Evolutionary conservation across 2,113 vertebrate species (phyloP).

Genomic region (Rhizomys pruinosus): DNA sequence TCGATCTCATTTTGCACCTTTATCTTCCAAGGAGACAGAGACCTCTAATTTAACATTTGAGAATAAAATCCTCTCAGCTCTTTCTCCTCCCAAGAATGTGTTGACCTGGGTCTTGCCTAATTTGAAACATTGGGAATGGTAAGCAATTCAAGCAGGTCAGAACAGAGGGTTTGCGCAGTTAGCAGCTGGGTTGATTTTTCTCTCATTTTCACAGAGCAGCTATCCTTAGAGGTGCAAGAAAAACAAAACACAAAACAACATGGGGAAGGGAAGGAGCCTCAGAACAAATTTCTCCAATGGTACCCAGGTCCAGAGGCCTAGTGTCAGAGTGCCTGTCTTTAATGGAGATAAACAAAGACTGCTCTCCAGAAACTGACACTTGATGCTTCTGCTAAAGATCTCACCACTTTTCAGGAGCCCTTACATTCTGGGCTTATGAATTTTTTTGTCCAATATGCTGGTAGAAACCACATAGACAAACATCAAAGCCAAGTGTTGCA

Average conservation of each 20-base stretch:
- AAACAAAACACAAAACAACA: slow-evolving; percentile 33
- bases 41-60: background rate
- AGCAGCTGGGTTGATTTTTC: background rate
- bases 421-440: slow-evolving; percentile 18
- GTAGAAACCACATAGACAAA: background rate
- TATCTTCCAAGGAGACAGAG: background rate
- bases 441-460: background rate
- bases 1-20: background rate
- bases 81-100: background rate
- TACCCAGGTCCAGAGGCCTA: background rate
- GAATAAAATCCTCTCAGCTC: background rate
- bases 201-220: background rate
- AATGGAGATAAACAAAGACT: background rate
- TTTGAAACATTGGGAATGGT: background rate
- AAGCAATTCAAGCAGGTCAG: background rate
- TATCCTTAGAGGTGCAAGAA: background rate
- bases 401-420: background rate
- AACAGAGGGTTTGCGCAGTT: background rate
- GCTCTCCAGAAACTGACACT: background rate
- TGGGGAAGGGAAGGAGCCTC: background rate
- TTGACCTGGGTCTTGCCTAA: background rate
- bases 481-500: background rate
- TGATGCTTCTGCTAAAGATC: background rate
- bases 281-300: background rate
- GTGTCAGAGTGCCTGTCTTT: background rate